Conservation (phyloP, 2,888 invertebrate genomes). For the Troides oblongomaculatus region DNA sequence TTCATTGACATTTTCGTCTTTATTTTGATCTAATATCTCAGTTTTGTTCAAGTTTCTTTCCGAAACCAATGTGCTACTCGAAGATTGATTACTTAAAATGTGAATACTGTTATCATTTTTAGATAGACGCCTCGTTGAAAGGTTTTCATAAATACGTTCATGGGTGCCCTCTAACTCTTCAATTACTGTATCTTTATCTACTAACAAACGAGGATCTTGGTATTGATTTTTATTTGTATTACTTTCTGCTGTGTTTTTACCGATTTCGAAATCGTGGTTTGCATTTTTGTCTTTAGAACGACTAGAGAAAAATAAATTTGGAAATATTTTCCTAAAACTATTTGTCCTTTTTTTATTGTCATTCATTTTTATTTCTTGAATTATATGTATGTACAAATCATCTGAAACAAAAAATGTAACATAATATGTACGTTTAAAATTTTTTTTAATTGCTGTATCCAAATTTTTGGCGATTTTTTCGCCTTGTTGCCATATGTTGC, state of each 20-base stretch:
- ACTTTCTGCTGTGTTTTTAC: conserved; percentile 35
- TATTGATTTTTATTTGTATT: conserved; percentile 55
- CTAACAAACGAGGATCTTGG: conserved; percentile 54
- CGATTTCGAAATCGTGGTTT: conserved; percentile 43
- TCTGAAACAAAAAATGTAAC: background rate
- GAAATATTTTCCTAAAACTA: conserved; percentile 67
- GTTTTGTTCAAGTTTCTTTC: conserved; percentile 49
- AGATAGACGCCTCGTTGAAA: conserved; percentile 43
- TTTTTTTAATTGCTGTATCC: no score
- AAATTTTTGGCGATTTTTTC: no score
- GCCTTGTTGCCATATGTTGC: no score
- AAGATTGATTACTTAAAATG: conserved; percentile 58
- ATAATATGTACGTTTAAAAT: background rate
- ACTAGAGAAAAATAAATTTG: conserved; percentile 59
- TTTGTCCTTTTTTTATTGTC: conserved; percentile 62
- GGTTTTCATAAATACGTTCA: conserved; percentile 70
- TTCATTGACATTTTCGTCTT: conserved; percentile 39
- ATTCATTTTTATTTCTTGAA: conserved; percentile 26
- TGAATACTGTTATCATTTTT: conserved; percentile 44
- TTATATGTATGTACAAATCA: background rate
- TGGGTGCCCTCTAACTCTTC: conserved; percentile 41
- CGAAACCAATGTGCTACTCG: conserved; percentile 68
- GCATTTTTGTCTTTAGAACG: conserved; percentile 59
- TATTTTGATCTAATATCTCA: conserved; percentile 33
- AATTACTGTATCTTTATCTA: conserved; percentile 44